A percentile compares a stretch with the other conserved stretches of the same genome.
Conservation (phyloP, 2,113 vertebrate species). For the Lampris megalopsis region DNA sequence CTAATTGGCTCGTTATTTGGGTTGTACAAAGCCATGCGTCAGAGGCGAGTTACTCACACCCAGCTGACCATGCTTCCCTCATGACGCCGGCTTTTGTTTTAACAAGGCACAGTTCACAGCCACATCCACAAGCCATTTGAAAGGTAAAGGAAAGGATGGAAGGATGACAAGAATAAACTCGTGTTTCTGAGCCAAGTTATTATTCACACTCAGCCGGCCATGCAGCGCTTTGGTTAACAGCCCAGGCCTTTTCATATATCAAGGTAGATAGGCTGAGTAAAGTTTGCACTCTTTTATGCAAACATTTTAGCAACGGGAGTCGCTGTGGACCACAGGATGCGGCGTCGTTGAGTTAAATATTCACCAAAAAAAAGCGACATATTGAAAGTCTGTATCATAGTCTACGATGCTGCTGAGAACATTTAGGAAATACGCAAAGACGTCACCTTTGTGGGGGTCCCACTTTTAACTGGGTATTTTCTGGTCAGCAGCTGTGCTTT, state of each 20-base stretch:
- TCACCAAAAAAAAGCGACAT: neutral
- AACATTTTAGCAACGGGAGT: conserved; percentile 25
- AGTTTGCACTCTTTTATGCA: conserved; percentile 48
- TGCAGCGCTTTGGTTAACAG: conserved; percentile 41
- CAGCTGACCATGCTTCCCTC: conserved; percentile 46
- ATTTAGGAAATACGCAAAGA: neutral
- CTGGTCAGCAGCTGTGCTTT: too few relatives aligned
- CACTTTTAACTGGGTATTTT: too few relatives aligned
- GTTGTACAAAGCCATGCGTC: conserved; percentile 67
- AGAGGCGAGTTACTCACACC: conserved; percentile 63
- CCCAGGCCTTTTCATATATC: neutral
- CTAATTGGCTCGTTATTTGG: conserved; percentile 76
- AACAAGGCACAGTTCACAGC: conserved; percentile 38
- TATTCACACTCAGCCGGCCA: conserved; percentile 53
- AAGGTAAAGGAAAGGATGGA: conserved; percentile 26
- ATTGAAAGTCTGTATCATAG: neutral
- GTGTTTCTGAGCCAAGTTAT: conserved; percentile 50
- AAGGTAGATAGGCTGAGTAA: conserved; percentile 11
- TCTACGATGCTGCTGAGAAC: conserved; percentile 10
- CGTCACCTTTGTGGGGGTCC: neutral
- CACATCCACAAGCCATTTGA: conserved; percentile 15
- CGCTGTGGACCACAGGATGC: conserved; percentile 27
- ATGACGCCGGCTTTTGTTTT: conserved; percentile 48
- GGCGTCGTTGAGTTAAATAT: conserved; percentile 24
- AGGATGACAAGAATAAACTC: conserved; percentile 23